A percentile compares a stretch with the other conserved stretches of the same genome.
Evolutionary conservation across 2,113 vertebrate species (phyloP).

Genomic region (Peromyscus leucopus): DNA sequence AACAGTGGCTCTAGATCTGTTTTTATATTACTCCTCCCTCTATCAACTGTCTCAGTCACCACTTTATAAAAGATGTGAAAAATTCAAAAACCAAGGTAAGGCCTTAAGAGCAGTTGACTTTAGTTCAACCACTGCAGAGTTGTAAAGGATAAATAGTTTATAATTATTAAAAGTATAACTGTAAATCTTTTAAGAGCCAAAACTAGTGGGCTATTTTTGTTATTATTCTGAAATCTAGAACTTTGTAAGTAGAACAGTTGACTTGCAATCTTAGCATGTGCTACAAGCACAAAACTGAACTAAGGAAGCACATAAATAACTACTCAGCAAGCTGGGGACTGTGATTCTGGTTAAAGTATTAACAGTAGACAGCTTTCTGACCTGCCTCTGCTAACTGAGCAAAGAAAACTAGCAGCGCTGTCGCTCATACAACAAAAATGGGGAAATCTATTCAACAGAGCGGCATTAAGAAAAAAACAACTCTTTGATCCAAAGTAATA

Average conservation of each 20-base stretch:
- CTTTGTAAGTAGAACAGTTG: not conserved
- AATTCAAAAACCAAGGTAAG: not conserved
- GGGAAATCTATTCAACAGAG: constrained; percentile 7
- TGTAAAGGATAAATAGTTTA: constrained; percentile 31
- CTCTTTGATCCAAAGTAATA: not conserved
- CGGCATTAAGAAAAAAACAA: not conserved
- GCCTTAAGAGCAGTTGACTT: constrained; percentile 21
- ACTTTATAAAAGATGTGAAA: constrained; percentile 11
- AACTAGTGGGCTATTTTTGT: not conserved
- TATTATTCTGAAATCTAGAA: not conserved
- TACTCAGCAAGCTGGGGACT: not conserved
- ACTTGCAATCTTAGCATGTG: not conserved
- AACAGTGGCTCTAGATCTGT: constrained; percentile 3
- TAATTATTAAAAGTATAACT: not conserved
- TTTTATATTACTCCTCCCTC: constrained; percentile 35
- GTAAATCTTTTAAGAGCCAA: constrained; percentile 32
- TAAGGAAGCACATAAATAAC: not conserved
- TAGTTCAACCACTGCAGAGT: not conserved
- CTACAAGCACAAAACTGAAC: not conserved
- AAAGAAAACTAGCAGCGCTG: not conserved
- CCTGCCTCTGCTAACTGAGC: not conserved
- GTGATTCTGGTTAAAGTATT: not conserved
- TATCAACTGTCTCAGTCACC: constrained; percentile 10
- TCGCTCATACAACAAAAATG: not conserved
- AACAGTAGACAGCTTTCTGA: not conserved